These are phyloP conservation scores for Mesochorus sp. DNA, from an alignment of 2,888 invertebrate genomes.

Conservation along the genomic window DNA sequence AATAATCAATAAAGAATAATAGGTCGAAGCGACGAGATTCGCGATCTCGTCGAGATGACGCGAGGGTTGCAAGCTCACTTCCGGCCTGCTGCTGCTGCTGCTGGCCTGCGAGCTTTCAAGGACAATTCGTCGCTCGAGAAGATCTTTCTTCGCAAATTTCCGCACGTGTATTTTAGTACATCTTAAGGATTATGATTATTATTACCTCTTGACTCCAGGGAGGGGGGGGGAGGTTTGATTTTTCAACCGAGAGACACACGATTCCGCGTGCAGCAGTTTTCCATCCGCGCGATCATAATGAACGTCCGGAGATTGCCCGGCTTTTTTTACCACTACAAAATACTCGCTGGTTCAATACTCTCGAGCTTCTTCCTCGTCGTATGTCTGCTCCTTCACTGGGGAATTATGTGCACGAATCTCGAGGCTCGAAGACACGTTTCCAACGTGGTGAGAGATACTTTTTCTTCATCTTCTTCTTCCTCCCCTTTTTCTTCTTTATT, in stretches of 20 bases:
- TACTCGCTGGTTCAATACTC: slow-evolving; percentile 71
- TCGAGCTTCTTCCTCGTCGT: slow-evolving; percentile 79
- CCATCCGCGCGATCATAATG: slow-evolving; percentile 64
- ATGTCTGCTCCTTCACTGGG: slow-evolving; percentile 84
- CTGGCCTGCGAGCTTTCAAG: no score
- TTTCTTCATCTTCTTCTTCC: not conserved
- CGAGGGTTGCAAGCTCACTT: slow-evolving; percentile 5
- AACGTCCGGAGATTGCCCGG: slow-evolving; percentile 77
- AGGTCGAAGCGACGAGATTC: no score
- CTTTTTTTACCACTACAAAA: slow-evolving; percentile 76
- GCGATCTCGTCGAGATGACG: slow-evolving; percentile 24
- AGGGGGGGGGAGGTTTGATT: slow-evolving; percentile 4
- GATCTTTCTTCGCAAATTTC: not conserved
- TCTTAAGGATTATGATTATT: not conserved
- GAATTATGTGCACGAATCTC: slow-evolving; percentile 84
- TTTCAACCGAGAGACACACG: no score
- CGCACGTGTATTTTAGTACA: not conserved
- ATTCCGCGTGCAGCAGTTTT: slow-evolving; percentile 2
- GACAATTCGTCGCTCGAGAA: not conserved
- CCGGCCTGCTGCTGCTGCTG: no score
- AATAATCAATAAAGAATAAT: slow-evolving; percentile 15
- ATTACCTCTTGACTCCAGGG: slow-evolving; percentile 5
- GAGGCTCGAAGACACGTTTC: slow-evolving; percentile 85
- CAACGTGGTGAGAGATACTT: slow-evolving; percentile 83
- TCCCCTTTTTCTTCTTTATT: no score